Conservation (phyloP, 2,113 vertebrate genomes). For the Anoura caudifer region DNA sequence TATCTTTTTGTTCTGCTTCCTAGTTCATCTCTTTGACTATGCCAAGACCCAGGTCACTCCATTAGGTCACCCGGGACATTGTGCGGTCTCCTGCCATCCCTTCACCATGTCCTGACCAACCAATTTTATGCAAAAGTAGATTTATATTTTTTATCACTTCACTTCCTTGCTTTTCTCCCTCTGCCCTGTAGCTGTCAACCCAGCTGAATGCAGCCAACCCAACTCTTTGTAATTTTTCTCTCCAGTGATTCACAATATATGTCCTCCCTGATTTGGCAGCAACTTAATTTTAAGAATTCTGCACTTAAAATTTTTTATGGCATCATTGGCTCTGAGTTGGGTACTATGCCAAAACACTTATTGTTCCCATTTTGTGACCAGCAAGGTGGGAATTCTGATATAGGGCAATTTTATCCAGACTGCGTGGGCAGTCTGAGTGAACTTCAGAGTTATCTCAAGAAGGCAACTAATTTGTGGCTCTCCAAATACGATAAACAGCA, state of each 20-base stretch:
- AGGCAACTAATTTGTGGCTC: background rate
- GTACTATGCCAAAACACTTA: constrained; percentile 17
- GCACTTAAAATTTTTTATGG: constrained; percentile 44
- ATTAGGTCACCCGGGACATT: background rate
- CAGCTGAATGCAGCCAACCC: background rate
- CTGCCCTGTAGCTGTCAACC: background rate
- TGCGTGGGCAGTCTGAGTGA: background rate
- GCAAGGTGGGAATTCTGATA: constrained; percentile 39
- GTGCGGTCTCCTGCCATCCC: background rate
- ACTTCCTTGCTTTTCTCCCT: background rate
- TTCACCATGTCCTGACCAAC: background rate
- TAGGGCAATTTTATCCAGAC: background rate
- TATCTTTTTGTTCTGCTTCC: background rate
- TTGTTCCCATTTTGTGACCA: background rate
- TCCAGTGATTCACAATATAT: constrained; percentile 56
- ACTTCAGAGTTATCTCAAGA: background rate
- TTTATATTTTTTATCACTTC: background rate
- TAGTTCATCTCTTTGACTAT: background rate
- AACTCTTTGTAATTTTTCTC: constrained; percentile 62
- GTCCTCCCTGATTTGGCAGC: constrained; percentile 33
- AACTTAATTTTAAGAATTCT: constrained; percentile 51
- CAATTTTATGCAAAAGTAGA: background rate
- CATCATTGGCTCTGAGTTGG: constrained; percentile 1
- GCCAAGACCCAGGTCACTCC: background rate
- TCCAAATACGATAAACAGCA: background rate